Evolutionary conservation across 2,113 vertebrate species (phyloP), one percentile per base, ranked within the genome.

Genomic region (Anhinga rufa): DNA sequence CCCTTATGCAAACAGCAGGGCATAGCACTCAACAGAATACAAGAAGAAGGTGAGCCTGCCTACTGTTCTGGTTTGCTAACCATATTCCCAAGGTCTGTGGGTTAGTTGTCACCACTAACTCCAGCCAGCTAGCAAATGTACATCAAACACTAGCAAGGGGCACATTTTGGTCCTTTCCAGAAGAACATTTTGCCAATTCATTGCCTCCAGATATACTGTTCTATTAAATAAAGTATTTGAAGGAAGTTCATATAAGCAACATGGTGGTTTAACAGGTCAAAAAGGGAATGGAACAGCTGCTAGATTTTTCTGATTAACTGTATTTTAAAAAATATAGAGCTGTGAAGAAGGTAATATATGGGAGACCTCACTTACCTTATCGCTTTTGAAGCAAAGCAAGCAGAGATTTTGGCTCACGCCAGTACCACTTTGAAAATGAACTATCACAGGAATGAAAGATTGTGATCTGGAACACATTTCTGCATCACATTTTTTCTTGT

Each of bases 371-470:
- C n/a, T 80, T 80, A 98, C 98, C 98, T 97, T 98, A 80, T 97
- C 98, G 51, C 42, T 92, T 52, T 84, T 97, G 57, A 98, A 92
- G 62, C 95, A 98, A 18, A 98, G 96, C 97, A 97, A 97, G 98
- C 96, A 97, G 42, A 98, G 96, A 89, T 97, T 98, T 82, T 98
- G 92, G 95, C 86, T 98, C 95, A 21, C 26, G 60, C 19, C 98
- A 94, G 96, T 98, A 97, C 90, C 93, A 95, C 82, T 98, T 98
- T 62, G 98, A 97, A 95, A 98, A 99, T 64, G 98, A 98, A 36
- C 97, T 98, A 6, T 97, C 93, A 7, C 98, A 98, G 26, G 97
- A 98, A 95, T 98, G 98, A 95, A 98, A 98, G 65, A 98, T 95
- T 82, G 97, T 70, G 0, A 97, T 98, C 36, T 98, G 97, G 44